These are phyloP conservation scores for Pseudomugil tenellus DNA, from an alignment of 2,797 vertebrate species.

Conservation along the genomic window DNA sequence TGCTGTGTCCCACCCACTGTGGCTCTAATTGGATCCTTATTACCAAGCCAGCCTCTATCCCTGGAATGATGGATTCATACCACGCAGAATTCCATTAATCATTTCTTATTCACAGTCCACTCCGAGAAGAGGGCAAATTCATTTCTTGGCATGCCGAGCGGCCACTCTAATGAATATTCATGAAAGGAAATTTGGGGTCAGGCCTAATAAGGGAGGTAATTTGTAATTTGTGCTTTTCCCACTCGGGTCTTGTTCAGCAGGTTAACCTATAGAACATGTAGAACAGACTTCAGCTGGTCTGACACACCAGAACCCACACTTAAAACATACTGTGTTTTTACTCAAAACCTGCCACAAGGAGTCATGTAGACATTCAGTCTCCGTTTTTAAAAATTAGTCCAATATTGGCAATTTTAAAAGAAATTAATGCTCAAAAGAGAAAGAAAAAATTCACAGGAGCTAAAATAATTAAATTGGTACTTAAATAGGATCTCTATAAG, in stretches of 20 bases:
- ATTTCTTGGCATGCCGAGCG: constrained; percentile 76
- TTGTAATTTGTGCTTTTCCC: constrained; percentile 87
- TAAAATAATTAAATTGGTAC: constrained; percentile 26
- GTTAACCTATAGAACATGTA: constrained; percentile 80
- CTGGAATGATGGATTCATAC: constrained; percentile 86
- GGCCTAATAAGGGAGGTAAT: constrained; percentile 87
- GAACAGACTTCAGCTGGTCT: constrained; percentile 45
- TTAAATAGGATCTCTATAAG: constrained; percentile 13
- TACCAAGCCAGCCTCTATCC: constrained; percentile 79
- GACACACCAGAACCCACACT: constrained; percentile 48
- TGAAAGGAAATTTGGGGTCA: constrained; percentile 88
- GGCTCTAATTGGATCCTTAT: constrained; percentile 90
- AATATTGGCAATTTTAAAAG: constrained; percentile 35
- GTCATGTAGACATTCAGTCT: constrained; percentile 44
- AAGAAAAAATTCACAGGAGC: constrained; percentile 8
- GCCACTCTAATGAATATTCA: constrained; percentile 87
- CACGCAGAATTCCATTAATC: constrained; percentile 88
- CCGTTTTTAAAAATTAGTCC: constrained; percentile 38
- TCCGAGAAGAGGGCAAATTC: constrained; percentile 81
- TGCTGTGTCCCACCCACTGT: constrained; percentile 82
- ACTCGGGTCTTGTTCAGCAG: constrained; percentile 80
- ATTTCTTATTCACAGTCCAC: constrained; percentile 86
- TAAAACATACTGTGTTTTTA: constrained; percentile 56
- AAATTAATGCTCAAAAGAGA: background rate
- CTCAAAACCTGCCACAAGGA: constrained; percentile 41